These are phyloP conservation scores for Gulo gulo DNA, from an alignment of 2,113 vertebrate species.

Conservation along the genomic window DNA sequence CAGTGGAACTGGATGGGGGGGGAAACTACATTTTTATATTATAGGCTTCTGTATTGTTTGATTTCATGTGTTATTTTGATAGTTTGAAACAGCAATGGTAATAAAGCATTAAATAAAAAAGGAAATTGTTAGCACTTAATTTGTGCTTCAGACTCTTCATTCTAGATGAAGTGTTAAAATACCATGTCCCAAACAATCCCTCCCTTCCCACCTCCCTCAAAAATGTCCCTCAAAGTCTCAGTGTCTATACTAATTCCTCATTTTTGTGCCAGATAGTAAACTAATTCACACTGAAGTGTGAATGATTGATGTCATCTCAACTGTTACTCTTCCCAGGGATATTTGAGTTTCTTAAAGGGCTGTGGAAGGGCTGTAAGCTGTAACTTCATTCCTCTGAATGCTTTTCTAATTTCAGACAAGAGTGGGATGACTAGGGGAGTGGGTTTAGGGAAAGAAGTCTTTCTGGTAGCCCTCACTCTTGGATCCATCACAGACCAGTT, in stretches of 20 bases:
- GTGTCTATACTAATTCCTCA: not conserved
- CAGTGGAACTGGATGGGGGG: not conserved
- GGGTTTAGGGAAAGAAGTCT: not conserved
- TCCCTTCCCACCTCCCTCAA: not conserved
- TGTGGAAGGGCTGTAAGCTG: not conserved
- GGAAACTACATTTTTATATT: not conserved
- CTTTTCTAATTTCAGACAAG: not conserved
- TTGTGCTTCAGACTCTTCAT: slow-evolving; percentile 30
- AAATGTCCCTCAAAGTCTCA: not conserved
- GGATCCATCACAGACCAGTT: not conserved
- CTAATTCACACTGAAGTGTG: not conserved
- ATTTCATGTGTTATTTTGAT: not conserved
- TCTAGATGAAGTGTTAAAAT: not conserved
- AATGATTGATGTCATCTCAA: not conserved
- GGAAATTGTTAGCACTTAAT: not conserved
- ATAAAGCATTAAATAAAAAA: not conserved
- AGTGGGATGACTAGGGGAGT: not conserved
- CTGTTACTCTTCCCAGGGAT: not conserved
- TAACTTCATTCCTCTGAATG: not conserved
- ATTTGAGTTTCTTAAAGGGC: not conserved
- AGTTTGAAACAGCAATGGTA: not conserved
- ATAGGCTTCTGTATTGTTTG: not conserved
- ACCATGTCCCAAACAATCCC: not conserved
- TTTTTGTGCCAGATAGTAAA: not conserved
- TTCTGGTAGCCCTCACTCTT: not conserved